Conservation (phyloP, 2,797 vertebrate species). For the Cyprinella venusta region DNA sequence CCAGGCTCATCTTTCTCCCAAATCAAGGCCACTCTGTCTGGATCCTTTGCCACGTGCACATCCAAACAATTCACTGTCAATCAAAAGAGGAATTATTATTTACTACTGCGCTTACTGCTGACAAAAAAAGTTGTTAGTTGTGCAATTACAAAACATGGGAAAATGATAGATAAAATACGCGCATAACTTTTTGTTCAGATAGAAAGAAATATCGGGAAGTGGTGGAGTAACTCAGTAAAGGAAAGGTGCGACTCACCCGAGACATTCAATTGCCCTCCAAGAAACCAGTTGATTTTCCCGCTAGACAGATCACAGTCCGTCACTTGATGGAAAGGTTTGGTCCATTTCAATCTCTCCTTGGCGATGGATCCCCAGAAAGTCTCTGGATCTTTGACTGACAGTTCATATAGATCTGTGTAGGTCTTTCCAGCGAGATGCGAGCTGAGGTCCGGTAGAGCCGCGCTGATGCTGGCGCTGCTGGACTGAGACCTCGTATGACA, state of each 20-base stretch:
- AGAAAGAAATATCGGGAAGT: background rate
- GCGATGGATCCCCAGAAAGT: slow-evolving; percentile 87
- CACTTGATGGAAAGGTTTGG: slow-evolving; percentile 78
- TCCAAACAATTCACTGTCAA: slow-evolving; percentile 94
- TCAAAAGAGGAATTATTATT: slow-evolving; percentile 45
- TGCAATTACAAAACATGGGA: background rate
- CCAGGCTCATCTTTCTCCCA: slow-evolving; percentile 95
- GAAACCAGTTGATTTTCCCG: slow-evolving; percentile 86
- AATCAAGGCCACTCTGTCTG: slow-evolving; percentile 88
- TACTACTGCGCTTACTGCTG: background rate
- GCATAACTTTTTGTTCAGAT: background rate
- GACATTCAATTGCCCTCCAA: slow-evolving; percentile 89
- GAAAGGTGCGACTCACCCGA: slow-evolving; percentile 82
- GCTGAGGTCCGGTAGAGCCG: slow-evolving; percentile 64
- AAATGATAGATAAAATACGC: background rate
- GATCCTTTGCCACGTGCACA: slow-evolving; percentile 83
- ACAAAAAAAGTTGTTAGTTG: background rate
- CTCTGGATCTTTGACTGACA: slow-evolving; percentile 77
- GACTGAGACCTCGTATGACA: slow-evolving; percentile 35
- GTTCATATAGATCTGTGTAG: slow-evolving; percentile 72
- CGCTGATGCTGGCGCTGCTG: slow-evolving; percentile 61
- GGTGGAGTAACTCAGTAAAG: background rate
- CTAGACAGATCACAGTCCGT: slow-evolving; percentile 77
- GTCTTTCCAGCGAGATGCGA: slow-evolving; percentile 61
- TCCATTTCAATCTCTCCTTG: slow-evolving; percentile 83